Percentiles rank a stretch among this genome's conserved stretches.
phyloP scores from a whole-genome alignment of 2,797 vertebrate species.

The Pangasius macronema region DNA sequence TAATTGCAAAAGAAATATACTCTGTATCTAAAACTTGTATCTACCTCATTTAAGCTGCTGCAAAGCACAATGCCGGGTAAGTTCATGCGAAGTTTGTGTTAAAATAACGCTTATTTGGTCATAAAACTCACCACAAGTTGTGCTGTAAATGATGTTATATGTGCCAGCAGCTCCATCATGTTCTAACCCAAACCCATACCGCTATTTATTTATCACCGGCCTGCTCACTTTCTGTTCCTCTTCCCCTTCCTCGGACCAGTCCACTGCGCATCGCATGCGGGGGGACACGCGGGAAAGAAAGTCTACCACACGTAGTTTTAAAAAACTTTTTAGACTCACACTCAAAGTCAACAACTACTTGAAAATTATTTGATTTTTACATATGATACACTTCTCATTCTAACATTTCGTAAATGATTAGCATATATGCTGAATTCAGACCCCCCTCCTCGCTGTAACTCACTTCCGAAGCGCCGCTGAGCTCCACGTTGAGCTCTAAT shows the following conservation, averaged over 20 bases:
- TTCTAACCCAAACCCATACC: background rate
- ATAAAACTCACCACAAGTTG: slow-evolving; percentile 5
- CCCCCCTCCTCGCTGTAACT: background rate
- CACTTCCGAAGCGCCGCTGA: background rate
- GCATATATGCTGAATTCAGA: background rate
- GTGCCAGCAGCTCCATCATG: background rate
- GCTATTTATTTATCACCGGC: background rate
- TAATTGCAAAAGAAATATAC: background rate
- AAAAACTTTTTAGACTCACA: background rate
- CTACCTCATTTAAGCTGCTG: background rate
- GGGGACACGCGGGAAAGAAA: background rate
- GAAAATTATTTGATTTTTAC: fast-evolving
- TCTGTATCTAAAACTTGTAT: background rate
- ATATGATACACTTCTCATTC: too few relatives aligned
- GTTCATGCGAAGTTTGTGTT: background rate
- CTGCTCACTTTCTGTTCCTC: slow-evolving; percentile 6
- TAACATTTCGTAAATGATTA: background rate
- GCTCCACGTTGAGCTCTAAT: background rate
- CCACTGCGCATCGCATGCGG: background rate
- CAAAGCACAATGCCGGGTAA: background rate
- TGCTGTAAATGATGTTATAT: background rate
- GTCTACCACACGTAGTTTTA: background rate
- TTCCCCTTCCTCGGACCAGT: slow-evolving; percentile 9
- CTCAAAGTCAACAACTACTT: fast-evolving
- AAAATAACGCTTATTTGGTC: background rate